phyloP scores from a whole-genome alignment of 2,113 vertebrate species.

The Xiphorhynchus elegans region DNA sequence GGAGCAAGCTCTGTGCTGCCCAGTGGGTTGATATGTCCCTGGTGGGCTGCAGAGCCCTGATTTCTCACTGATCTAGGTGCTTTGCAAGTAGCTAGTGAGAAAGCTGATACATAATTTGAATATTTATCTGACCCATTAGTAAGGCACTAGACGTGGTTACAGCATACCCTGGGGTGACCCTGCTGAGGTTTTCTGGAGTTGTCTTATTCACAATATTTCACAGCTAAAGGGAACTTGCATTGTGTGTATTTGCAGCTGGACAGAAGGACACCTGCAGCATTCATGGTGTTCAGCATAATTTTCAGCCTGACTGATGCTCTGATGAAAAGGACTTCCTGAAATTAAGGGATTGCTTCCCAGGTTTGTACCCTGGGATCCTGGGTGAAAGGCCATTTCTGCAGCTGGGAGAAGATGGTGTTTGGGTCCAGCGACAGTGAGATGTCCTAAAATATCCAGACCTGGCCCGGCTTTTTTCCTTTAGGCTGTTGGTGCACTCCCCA shows the following conservation, averaged over 20 bases:
- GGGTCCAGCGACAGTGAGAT: background rate
- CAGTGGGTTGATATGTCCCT: background rate
- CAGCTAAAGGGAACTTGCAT: background rate
- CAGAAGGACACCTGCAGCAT: background rate
- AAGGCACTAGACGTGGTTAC: background rate
- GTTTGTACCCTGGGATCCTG: background rate
- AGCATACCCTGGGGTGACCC: background rate
- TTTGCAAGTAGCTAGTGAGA: background rate
- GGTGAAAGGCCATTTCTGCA: background rate
- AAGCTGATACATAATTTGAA: background rate
- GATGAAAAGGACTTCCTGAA: background rate
- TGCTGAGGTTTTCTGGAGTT: background rate
- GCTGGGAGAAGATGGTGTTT: background rate
- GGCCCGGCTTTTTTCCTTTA: background rate
- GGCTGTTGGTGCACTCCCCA: background rate
- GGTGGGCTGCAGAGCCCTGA: background rate
- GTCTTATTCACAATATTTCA: background rate
- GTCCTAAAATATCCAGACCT: background rate
- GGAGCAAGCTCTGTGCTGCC: background rate
- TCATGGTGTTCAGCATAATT: rapidly evolving
- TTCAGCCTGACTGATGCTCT: background rate
- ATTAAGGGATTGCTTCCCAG: background rate
- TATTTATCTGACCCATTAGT: background rate
- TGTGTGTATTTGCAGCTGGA: background rate
- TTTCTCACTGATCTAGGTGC: background rate